A percentile compares a stretch with the other conserved stretches of the same genome.
Conservation (phyloP, 2,888 invertebrate species). For the Escarpia spicata region DNA sequence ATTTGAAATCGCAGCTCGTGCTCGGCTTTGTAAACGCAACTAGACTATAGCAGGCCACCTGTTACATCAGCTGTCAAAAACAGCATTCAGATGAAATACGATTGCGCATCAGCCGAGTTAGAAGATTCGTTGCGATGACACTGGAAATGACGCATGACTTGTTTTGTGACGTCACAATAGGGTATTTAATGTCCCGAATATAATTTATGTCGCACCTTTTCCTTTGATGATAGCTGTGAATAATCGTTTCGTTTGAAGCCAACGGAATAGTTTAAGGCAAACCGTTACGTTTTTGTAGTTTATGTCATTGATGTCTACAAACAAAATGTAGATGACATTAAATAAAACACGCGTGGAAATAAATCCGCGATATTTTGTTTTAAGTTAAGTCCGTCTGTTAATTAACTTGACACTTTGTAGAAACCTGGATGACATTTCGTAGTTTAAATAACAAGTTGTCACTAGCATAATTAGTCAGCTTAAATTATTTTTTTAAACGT, state of each 20-base stretch:
- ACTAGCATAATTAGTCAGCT: no score
- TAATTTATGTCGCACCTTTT: neutral
- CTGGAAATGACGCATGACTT: neutral
- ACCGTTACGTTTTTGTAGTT: neutral
- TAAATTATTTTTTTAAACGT: no score
- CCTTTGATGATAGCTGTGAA: neutral
- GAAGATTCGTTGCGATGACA: neutral
- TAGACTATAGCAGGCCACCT: neutral
- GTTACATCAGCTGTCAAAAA: neutral
- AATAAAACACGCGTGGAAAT: neutral
- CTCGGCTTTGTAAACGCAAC: neutral
- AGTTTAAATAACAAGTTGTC: neutral
- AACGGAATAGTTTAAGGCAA: neutral
- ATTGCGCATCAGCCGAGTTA: neutral
- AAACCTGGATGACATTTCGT: neutral
- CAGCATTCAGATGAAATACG: neutral
- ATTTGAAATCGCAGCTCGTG: no score
- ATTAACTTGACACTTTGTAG: neutral
- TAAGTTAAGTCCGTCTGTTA: neutral
- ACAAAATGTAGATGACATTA: neutral
- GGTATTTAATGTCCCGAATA: neutral
- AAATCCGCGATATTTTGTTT: neutral
- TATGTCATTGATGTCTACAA: neutral
- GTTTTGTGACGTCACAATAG: neutral
- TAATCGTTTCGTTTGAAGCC: neutral